phyloP scores from a whole-genome alignment of 2,888 invertebrate species.

The Microctonus brassicae region DNA sequence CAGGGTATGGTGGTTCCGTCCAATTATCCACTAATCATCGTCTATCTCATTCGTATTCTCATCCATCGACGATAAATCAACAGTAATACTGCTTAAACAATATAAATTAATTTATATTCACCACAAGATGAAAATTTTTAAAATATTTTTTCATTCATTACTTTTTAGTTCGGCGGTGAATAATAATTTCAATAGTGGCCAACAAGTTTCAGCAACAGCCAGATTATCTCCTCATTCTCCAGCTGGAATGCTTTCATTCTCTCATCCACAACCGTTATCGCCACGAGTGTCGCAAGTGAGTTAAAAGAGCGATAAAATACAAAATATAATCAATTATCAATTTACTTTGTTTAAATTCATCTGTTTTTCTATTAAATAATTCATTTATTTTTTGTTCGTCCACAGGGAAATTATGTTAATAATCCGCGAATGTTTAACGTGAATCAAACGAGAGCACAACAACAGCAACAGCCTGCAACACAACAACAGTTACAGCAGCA shows the following conservation, averaged over 20 bases:
- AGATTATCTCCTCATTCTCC: conserved; percentile 74
- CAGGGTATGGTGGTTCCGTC: conserved; percentile 73
- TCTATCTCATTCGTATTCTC: conserved; percentile 67
- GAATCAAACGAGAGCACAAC: conserved; percentile 70
- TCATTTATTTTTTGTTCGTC: conserved; percentile 11
- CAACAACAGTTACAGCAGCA: conserved; percentile 77
- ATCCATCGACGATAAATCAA: conserved; percentile 66
- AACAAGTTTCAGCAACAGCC: conserved; percentile 69
- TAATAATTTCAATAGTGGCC: conserved; percentile 69
- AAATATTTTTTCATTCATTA: conserved; percentile 10
- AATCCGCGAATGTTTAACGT: conserved; percentile 67
- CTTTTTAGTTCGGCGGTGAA: conserved; percentile 61
- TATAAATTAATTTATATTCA: not conserved
- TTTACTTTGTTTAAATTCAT: too few species aligned
- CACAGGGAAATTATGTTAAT: conserved; percentile 55
- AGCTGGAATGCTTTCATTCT: conserved; percentile 63
- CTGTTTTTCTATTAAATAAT: not conserved
- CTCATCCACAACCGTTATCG: conserved; percentile 73
- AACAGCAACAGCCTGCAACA: conserved; percentile 71
- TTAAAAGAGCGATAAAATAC: conserved; percentile 27
- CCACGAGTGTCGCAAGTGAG: conserved; percentile 72
- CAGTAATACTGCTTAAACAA: conserved; percentile 54
- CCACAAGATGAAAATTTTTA: not conserved
- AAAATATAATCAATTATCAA: too few species aligned
- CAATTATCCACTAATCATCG: conserved; percentile 68